Percentiles rank a stretch among this genome's conserved stretches.
phyloP scores from a whole-genome alignment of 2,797 vertebrate genomes.

The Urophycis tenuis region DNA sequence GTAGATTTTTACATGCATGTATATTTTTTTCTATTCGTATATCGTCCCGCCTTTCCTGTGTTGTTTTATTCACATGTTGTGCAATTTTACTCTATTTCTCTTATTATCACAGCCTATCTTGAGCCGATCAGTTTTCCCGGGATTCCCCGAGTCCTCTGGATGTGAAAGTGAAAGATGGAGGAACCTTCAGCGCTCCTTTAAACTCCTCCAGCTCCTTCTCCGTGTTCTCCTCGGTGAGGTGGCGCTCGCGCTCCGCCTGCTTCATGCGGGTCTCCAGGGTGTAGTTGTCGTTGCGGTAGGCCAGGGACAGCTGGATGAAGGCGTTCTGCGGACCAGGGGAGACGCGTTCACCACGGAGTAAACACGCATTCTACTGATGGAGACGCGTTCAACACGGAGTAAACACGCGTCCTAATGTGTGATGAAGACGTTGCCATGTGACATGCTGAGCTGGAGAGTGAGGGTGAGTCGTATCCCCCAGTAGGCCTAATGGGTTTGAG shows the following conservation, averaged over 20 bases:
- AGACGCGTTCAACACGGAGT: too few relatives aligned
- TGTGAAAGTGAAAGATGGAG: neutral
- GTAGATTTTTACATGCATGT: too few relatives aligned
- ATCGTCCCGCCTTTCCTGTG: too few relatives aligned
- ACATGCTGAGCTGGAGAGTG: neutral
- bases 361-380: too few relatives aligned
- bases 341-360: neutral
- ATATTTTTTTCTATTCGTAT: too few relatives aligned
- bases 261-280: slow-evolving; percentile 91
- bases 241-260: slow-evolving; percentile 91
- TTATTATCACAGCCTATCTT: neutral
- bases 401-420: too few relatives aligned
- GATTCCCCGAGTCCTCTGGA: neutral
- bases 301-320: slow-evolving; percentile 95
- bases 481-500: neutral
- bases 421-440: neutral
- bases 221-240: slow-evolving; percentile 90
- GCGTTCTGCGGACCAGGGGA: slow-evolving; percentile 77
- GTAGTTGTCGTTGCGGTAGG: slow-evolving; percentile 97
- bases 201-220: slow-evolving; percentile 97
- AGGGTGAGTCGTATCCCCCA: neutral
- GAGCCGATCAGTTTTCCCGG: neutral
- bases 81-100: too few relatives aligned
- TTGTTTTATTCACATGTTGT: too few relatives aligned
- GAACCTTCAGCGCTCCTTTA: slow-evolving; percentile 86